Evolutionary conservation across 2,113 vertebrate species (phyloP), one percentile per base, ranked within the genome.

Genomic region (Ctenomys sociabilis): DNA sequence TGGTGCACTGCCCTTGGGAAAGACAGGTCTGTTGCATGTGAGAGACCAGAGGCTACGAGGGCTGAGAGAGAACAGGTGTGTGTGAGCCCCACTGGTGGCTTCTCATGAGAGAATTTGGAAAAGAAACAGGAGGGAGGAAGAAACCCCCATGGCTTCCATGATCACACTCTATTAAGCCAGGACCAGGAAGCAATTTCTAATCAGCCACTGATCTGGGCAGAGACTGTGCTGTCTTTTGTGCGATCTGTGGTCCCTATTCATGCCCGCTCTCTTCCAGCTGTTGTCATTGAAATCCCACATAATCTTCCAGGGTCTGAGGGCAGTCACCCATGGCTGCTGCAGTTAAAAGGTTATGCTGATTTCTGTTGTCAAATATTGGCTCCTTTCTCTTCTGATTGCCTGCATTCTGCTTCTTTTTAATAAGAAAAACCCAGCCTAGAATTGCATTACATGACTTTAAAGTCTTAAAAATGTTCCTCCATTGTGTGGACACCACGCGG

Each of bases 241-340:
- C 92, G 98, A 98, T 98, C 98, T 98, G 98, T 98, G 97, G 98
- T 98, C 98, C 97, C 98, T 97, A 98, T 98, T 99, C 98, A 99
- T 97, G 98, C 98, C 98, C 98, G 97, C 98, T 98, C 98, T 98
- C 98, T 98, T 98, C 99, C 98, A 98, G 98, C 98, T 98, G 98
- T 98, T 99, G 98, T 99, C 97, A 98, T 98, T 99, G 98, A 99
- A 99, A 99, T 99, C 98, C 98, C 97, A 98, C 98, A 98, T 99
- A 99, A 99, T 99, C 98, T 99, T 98, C 98, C 95, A 59, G 95
- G 99, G 98, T 99, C 98, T 98, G 98, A 99, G 98, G 98, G 98
- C 98, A 99, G 98, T 98, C 98, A 99, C 98, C 98, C 98, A 98
- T 99, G 98, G 98, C 98, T 98, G 98, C 98, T 63, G 96, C 98